These are phyloP conservation scores for Aproaerema taeniolella DNA, from an alignment of 2,888 invertebrate species.

Conservation along the genomic window DNA sequence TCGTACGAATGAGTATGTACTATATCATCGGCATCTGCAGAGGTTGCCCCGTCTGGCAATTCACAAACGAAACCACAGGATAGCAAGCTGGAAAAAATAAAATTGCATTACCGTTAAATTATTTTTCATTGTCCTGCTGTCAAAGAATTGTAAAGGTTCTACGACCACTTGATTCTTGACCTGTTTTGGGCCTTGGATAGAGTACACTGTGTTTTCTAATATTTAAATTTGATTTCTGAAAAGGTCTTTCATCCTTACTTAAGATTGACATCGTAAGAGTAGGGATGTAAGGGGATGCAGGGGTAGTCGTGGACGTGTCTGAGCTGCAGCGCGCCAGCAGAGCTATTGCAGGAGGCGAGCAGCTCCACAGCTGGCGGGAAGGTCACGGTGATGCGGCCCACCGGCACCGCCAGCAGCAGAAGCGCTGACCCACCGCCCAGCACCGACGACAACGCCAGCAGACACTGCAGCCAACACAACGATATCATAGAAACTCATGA, in stretches of 20 bases:
- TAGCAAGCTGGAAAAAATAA: constrained; percentile 43
- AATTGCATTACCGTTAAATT: not conserved
- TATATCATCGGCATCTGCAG: constrained; percentile 62
- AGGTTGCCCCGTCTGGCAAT: constrained; percentile 48
- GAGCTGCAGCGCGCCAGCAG: constrained; percentile 42
- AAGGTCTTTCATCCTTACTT: constrained; percentile 41
- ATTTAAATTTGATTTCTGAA: too few species aligned
- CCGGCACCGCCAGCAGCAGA: constrained; percentile 82
- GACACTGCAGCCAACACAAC: constrained; percentile 73
- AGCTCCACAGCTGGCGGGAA: constrained; percentile 80
- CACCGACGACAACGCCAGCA: constrained; percentile 81
- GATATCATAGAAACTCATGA: too few species aligned
- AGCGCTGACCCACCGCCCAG: constrained; percentile 82
- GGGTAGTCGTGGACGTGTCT: constrained; percentile 65
- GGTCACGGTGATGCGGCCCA: constrained; percentile 81
- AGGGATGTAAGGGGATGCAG: constrained; percentile 65
- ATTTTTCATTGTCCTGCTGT: not conserved
- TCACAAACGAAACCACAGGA: constrained; percentile 80
- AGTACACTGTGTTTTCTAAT: too few species aligned
- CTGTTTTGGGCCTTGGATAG: too few species aligned
- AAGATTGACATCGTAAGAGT: constrained; percentile 63
- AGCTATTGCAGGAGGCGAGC: constrained; percentile 77
- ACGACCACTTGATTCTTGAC: too few species aligned
- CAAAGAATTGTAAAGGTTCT: too few species aligned
- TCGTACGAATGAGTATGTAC: constrained; percentile 73